Percentiles rank a stretch among this genome's conserved stretches.
These are phyloP conservation scores for Rana temporaria DNA, from an alignment of 2,113 vertebrate genomes.

Conservation along the genomic window DNA sequence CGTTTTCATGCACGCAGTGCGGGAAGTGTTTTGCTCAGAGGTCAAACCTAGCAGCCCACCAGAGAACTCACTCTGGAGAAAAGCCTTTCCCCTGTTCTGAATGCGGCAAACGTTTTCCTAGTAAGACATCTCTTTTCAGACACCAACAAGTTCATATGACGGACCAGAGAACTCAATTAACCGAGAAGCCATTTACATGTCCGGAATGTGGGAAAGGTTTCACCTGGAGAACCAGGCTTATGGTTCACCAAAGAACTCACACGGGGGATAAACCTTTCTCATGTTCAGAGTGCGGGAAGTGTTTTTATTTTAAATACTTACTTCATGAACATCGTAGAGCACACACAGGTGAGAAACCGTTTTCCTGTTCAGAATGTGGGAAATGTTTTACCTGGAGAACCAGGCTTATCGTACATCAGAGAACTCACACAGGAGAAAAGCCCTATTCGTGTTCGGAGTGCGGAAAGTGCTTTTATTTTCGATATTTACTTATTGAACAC, in stretches of 20 bases:
- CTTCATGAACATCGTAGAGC: background rate
- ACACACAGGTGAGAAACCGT: too few relatives aligned
- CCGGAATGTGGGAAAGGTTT: constrained; percentile 53
- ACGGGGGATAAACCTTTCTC: constrained; percentile 31
- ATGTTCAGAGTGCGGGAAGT: background rate
- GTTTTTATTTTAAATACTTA: too few relatives aligned
- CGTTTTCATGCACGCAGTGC: constrained; percentile 60
- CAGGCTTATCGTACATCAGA: too few relatives aligned
- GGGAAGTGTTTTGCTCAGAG: constrained; percentile 64
- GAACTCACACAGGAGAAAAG: too few relatives aligned
- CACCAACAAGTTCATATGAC: background rate
- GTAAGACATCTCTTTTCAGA: background rate
- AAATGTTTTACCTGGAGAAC: too few relatives aligned
- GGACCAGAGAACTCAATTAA: constrained; percentile 45
- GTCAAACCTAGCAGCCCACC: constrained; percentile 54
- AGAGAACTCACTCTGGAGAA: constrained; percentile 56
- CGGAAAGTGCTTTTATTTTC: too few relatives aligned
- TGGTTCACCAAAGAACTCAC: constrained; percentile 59
- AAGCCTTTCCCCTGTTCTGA: constrained; percentile 61
- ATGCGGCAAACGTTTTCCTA: constrained; percentile 63
- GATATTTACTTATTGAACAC: background rate
- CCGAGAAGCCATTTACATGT: constrained; percentile 42
- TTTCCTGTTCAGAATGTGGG: too few relatives aligned
- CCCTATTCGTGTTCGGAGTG: too few relatives aligned
- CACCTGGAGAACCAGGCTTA: constrained; percentile 54